A percentile compares a stretch with the other conserved stretches of the same genome.
phyloP scores from a whole-genome alignment of 2,113 vertebrate genomes.

The Eidolon helvum region DNA sequence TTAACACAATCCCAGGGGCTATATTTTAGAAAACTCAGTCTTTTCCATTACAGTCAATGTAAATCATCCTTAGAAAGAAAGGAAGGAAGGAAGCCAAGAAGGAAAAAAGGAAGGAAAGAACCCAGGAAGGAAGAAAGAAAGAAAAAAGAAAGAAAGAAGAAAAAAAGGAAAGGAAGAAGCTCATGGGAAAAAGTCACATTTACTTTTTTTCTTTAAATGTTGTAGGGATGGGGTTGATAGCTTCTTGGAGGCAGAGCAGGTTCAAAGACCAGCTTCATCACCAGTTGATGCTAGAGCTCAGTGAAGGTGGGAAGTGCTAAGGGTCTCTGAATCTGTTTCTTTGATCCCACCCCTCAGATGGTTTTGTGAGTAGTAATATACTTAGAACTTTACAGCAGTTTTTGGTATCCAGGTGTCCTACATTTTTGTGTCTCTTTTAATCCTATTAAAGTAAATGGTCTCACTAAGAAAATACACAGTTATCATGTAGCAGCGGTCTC shows the following conservation, averaged over 20 bases:
- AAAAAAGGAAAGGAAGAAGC: background rate
- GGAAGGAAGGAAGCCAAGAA: no score
- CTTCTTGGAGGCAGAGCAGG: background rate
- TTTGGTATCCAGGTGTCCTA: no score
- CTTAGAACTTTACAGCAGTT: background rate
- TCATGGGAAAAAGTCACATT: background rate
- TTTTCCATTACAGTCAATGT: background rate
- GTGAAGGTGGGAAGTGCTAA: background rate
- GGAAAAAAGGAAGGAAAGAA: background rate
- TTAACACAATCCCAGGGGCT: background rate
- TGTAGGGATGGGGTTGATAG: background rate
- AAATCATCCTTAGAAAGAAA: background rate
- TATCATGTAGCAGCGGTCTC: background rate
- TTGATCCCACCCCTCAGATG: background rate
- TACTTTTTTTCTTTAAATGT: background rate
- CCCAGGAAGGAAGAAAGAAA: background rate
- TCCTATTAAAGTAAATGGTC: background rate
- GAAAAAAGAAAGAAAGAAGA: background rate
- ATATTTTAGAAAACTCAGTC: background rate
- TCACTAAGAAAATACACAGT: background rate
- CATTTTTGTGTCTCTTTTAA: background rate
- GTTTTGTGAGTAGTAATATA: background rate
- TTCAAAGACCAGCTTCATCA: background rate
- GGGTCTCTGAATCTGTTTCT: background rate
- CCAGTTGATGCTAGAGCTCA: accelerated